Percentiles rank a stretch among this genome's conserved stretches.
These are phyloP conservation scores for Myrmecobius fasciatus DNA, from an alignment of 2,113 vertebrate species.

Conservation along the genomic window DNA sequence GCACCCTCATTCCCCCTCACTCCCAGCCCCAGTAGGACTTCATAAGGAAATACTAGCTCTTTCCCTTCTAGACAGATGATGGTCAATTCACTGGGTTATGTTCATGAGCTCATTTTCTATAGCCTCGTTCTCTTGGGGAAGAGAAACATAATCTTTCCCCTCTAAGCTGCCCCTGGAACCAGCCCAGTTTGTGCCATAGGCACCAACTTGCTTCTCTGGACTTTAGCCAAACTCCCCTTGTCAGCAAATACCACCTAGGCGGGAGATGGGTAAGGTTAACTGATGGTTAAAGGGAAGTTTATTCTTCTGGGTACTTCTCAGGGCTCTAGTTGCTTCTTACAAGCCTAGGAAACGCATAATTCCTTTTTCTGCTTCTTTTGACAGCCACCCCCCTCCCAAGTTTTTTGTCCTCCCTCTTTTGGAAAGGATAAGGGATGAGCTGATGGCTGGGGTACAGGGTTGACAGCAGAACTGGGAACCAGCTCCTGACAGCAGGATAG, in stretches of 20 bases:
- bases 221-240: background rate
- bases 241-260: background rate
- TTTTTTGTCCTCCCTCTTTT: constrained; percentile 5
- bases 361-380: background rate
- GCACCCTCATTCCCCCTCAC: background rate
- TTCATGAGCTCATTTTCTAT: background rate
- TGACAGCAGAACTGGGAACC: constrained; percentile 49
- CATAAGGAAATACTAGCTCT: background rate
- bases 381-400: background rate
- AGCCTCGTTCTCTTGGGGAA: background rate
- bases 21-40: background rate
- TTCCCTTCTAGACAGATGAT: background rate
- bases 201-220: background rate
- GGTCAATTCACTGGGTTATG: background rate
- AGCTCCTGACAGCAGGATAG: constrained; percentile 59
- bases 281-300: background rate
- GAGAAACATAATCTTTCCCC: background rate
- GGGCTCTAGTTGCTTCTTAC: background rate
- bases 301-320: background rate
- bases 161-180: background rate
- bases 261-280: background rate
- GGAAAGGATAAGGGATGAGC: constrained; percentile 26
- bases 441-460: constrained; percentile 20
- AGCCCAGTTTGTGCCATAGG: background rate
- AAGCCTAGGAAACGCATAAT: background rate